Percentiles rank a stretch among this genome's conserved stretches.
Conservation (phyloP, 2,113 vertebrate species). For the Eublepharis macularius region DNA sequence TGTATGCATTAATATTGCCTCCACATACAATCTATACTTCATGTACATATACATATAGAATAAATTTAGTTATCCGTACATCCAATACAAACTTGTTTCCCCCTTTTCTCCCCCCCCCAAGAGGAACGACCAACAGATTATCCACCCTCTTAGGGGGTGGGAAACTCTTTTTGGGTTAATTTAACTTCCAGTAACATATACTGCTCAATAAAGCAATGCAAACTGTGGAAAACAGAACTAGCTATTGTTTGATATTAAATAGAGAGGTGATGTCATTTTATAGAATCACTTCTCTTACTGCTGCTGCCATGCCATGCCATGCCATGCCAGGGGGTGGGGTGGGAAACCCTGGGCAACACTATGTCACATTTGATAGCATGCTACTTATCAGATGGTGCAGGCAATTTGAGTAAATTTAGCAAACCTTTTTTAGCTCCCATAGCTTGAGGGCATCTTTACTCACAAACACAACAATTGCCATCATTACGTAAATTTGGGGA, state of each 20-base stretch:
- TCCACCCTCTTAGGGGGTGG: background rate
- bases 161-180: background rate
- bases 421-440: conserved; percentile 40
- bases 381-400: conserved; percentile 42
- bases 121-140: too few species aligned
- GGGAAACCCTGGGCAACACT: conserved; percentile 8
- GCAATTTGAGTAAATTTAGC: conserved; percentile 38
- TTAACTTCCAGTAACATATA: background rate
- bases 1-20: too few species aligned
- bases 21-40: too few species aligned
- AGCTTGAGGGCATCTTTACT: conserved; percentile 46
- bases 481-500: conserved; percentile 47
- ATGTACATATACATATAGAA: too few species aligned
- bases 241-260: background rate
- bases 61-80: too few species aligned
- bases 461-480: conserved; percentile 42
- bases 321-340: background rate
- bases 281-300: conserved; percentile 10
- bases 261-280: conserved; percentile 19
- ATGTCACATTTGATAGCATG: conserved; percentile 39
- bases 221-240: conserved; percentile 11
- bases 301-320: conserved; percentile 2
- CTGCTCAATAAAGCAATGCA: background rate
- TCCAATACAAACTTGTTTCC: too few species aligned
- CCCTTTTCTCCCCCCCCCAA: too few species aligned